A percentile compares a stretch with the other conserved stretches of the same genome.
phyloP scores from a whole-genome alignment of 2,113 vertebrate species.

The Cynopterus brachyotis region DNA sequence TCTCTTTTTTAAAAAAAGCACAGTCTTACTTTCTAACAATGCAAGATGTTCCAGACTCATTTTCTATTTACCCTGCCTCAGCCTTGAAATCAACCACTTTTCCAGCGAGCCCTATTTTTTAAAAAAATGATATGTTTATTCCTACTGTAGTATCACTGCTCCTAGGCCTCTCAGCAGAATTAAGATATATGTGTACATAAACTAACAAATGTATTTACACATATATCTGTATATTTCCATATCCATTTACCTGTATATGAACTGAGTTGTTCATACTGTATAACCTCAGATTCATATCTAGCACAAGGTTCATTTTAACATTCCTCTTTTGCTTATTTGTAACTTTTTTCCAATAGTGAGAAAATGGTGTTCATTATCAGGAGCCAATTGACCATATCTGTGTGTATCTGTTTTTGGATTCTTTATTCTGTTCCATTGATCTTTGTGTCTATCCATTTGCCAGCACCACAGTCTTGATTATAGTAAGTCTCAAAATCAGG shows the following conservation, averaged over 20 bases:
- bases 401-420: not conserved
- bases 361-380: not conserved
- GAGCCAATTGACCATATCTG: not conserved
- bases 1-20: not conserved
- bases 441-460: not conserved
- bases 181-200: not conserved
- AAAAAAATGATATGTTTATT: not conserved
- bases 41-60: not conserved
- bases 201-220: not conserved
- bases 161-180: not conserved
- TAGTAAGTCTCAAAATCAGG: not conserved
- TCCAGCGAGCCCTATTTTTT: not conserved
- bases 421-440: not conserved
- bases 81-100: not conserved
- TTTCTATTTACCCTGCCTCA: not conserved
- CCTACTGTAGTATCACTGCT: not conserved
- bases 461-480: not conserved
- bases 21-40: not conserved
- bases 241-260: not conserved
- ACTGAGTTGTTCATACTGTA: not conserved
- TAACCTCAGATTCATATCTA: not conserved
- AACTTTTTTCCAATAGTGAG: not conserved
- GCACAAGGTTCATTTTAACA: not conserved
- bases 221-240: fast-evolving
- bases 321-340: not conserved